phyloP scores from a whole-genome alignment of 2,888 invertebrate genomes.

The Eucera pruinosa region DNA sequence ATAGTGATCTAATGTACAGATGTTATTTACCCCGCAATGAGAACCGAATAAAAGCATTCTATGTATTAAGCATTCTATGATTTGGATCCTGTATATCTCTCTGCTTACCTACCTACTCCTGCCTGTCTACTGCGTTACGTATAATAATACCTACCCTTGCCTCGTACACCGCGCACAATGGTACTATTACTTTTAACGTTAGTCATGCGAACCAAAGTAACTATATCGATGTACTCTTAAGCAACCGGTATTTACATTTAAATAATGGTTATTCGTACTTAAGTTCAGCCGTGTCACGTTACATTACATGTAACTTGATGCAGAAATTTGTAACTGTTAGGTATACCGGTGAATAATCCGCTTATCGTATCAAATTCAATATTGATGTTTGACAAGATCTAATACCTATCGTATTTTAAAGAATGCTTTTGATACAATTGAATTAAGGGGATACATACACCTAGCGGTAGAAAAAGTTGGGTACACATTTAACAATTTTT shows the following conservation, averaged over 20 bases:
- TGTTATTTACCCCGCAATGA: slow-evolving; percentile 83
- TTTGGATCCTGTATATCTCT: slow-evolving; percentile 77
- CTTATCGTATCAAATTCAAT: too few species aligned
- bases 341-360: too few species aligned
- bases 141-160: slow-evolving; percentile 23
- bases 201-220: slow-evolving; percentile 52
- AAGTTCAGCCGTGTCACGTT: background rate
- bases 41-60: slow-evolving; percentile 80
- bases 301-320: slow-evolving; percentile 1
- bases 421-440: too few species aligned
- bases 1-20: slow-evolving; percentile 84
- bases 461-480: too few species aligned
- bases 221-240: slow-evolving; percentile 16
- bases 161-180: slow-evolving; percentile 13
- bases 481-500: too few species aligned
- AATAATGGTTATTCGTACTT: slow-evolving; percentile 12
- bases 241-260: slow-evolving; percentile 37
- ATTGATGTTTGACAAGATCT: too few species aligned
- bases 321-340: background rate
- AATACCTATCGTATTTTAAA: too few species aligned
- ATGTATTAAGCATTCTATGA: slow-evolving; percentile 74
- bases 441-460: too few species aligned
- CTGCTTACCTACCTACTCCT: slow-evolving; percentile 47
- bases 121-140: slow-evolving; percentile 18
- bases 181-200: slow-evolving; percentile 54